Base-by-base conservation (phyloP, 1,140 invertebrate species). In the Anastrepha ludens region DNA sequence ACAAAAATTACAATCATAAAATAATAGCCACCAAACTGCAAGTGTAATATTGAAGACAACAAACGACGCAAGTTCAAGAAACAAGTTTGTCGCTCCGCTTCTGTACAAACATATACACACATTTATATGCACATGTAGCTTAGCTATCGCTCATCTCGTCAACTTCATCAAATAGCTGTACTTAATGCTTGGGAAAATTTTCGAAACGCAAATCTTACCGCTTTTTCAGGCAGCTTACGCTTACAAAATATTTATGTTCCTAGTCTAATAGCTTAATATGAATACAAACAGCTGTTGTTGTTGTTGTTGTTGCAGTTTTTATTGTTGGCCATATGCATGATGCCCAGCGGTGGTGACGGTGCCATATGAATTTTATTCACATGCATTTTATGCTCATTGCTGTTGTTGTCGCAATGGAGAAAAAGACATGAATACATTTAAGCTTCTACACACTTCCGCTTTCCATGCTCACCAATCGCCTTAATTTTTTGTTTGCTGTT, bases 81-180 rank as follows among this genome's bases (percentile, higher is more conserved):
- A 74, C 67, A 47, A 81, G 74, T 81, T 74, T 0, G 39, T 17
- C 17, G 58, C 59, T 62, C 17, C 85, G 85, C n/a, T n/a, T 41
- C 39, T 1, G 65, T 8, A 41, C 15, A 15, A 29, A 29, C 29
- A 29, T 29, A 29, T 1, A 29, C 29, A 29, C 29, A 29, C 29
- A 29, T 29, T 0, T 29, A 29, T 1, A 29, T 29, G 29, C 29
- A 29, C 1, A 6, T 44, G 50, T 6, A 13, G 47, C 47, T 55
- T n/a, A 55, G 47, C 47, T 11, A 81, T 55, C 44, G 47, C 74
- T 81, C 74, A 81, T 55, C 67, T 55, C 74, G 47, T 11, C 47
- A 81, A 86, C 58, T 60, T 65, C 50, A 62, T 50, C 58, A 60
- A 86, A 65, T 86, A 86, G 85, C 85, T 86, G 85, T 86, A 86